Percentiles rank a stretch among this genome's conserved stretches.
phyloP scores from a whole-genome alignment of 1,140 invertebrate species.

The Watersipora subatra region DNA sequence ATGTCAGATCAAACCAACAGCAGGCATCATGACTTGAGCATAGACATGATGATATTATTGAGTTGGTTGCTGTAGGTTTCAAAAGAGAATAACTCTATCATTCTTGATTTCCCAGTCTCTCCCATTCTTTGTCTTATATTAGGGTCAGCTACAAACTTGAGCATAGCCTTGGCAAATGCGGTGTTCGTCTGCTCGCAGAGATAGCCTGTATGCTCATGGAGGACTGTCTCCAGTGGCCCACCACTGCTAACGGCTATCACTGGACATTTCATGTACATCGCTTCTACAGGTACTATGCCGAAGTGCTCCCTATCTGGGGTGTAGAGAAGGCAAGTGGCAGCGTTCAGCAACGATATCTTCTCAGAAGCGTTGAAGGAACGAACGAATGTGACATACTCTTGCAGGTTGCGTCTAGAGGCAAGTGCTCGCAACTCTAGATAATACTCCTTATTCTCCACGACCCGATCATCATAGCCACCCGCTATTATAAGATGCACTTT shows the following conservation, averaged over 20 bases:
- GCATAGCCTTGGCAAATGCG: slow-evolving; percentile 66
- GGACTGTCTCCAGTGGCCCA: slow-evolving; percentile 84
- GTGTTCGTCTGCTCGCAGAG: slow-evolving; percentile 54
- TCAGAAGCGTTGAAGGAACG: slow-evolving; percentile 70
- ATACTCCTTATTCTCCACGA: slow-evolving; percentile 78
- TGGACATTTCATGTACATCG: slow-evolving; percentile 83
- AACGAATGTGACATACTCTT: slow-evolving; percentile 64
- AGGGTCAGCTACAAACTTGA: slow-evolving; percentile 48
- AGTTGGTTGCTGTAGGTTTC: slow-evolving; percentile 56
- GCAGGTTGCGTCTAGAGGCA: slow-evolving; percentile 51
- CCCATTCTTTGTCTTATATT: slow-evolving; percentile 52
- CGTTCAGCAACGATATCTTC: slow-evolving; percentile 64
- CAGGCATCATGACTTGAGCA: no score
- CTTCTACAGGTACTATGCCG: slow-evolving; percentile 97
- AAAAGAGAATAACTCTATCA: slow-evolving; percentile 65
- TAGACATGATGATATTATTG: no score
- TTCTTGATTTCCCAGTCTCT: slow-evolving; percentile 52
- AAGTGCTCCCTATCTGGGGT: slow-evolving; percentile 96
- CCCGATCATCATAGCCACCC: slow-evolving; percentile 85
- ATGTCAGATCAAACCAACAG: no score
- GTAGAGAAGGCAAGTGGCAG: slow-evolving; percentile 69
- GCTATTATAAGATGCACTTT: slow-evolving; percentile 75
- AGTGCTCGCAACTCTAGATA: slow-evolving; percentile 60
- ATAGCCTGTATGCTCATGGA: slow-evolving; percentile 75
- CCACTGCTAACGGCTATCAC: slow-evolving; percentile 90